A percentile compares a stretch with the other conserved stretches of the same genome.
phyloP scores from a whole-genome alignment of 1,140 invertebrate genomes.

The Drosophila littoralis region DNA sequence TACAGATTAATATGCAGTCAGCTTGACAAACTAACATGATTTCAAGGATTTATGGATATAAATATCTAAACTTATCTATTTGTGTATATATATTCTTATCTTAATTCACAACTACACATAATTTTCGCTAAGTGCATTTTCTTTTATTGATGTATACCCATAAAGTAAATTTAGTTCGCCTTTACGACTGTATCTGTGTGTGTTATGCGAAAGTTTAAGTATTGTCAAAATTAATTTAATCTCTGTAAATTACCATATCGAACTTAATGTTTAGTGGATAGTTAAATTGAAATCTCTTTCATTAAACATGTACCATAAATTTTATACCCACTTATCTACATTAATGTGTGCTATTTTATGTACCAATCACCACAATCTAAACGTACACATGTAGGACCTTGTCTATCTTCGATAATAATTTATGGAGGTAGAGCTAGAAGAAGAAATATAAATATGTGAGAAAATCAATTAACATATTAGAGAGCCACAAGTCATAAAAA shows the following conservation, averaged over 20 bases:
- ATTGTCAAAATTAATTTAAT: slow-evolving; percentile 25
- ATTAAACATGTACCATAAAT: background rate
- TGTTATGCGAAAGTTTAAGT: slow-evolving; percentile 8
- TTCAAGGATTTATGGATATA: background rate
- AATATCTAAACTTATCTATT: background rate
- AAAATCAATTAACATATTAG: too few species aligned
- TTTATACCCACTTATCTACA: slow-evolving; percentile 12
- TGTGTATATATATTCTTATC: background rate
- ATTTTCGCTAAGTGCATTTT: slow-evolving; percentile 21
- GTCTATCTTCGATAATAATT: background rate
- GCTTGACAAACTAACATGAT: too few species aligned
- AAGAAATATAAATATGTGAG: too few species aligned
- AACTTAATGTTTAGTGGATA: slow-evolving; percentile 11
- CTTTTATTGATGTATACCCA: background rate
- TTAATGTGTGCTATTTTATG: slow-evolving; percentile 1
- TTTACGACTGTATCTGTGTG: slow-evolving; percentile 31
- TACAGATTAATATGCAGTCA: too few species aligned
- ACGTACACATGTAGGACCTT: background rate
- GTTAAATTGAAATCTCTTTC: slow-evolving; percentile 18
- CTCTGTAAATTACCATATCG: slow-evolving; percentile 27
- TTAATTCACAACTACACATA: too few species aligned
- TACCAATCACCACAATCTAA: background rate
- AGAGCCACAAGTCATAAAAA: too few species aligned
- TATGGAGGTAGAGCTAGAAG: too few species aligned
- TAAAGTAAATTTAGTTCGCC: background rate